Evolutionary conservation across 2,113 vertebrate genomes (phyloP).

Genomic region (Ochotona princeps): DNA sequence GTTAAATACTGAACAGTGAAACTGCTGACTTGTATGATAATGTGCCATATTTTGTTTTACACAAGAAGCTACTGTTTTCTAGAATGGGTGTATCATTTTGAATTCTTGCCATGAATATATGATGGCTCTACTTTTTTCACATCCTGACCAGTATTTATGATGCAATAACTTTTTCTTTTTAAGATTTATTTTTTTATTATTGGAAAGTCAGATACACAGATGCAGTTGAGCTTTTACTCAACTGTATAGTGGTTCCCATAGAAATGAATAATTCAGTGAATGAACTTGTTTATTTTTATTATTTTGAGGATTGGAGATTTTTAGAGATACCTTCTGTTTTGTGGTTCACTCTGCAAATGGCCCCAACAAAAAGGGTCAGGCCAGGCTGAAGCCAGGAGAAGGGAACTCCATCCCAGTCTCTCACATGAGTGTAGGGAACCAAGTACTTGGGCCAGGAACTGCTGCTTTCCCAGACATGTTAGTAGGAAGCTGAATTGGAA

Average conservation of each 20-base stretch:
- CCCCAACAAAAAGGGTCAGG: too few species aligned
- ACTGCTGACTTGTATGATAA: background rate
- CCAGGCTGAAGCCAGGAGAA: too few species aligned
- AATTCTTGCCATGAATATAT: background rate
- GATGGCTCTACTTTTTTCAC: background rate
- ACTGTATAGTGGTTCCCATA: background rate
- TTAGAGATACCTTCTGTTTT: too few species aligned
- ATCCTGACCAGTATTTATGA: background rate
- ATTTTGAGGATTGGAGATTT: too few species aligned
- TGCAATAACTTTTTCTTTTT: background rate
- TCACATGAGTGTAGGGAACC: too few species aligned
- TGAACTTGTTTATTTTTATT: background rate
- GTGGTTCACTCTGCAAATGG: too few species aligned
- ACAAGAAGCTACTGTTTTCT: slow-evolving; percentile 38
- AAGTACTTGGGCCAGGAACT: too few species aligned
- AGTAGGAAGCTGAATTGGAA: too few species aligned
- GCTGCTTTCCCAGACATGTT: too few species aligned
- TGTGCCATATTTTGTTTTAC: slow-evolving; percentile 32
- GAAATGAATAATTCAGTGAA: slow-evolving; percentile 31
- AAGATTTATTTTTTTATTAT: too few species aligned
- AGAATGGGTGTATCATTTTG: slow-evolving; percentile 15
- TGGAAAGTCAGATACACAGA: background rate
- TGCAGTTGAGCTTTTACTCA: background rate
- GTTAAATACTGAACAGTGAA: background rate
- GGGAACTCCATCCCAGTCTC: too few species aligned